phyloP scores from a whole-genome alignment of 2,113 vertebrate species.

The Archilochus colubris region DNA sequence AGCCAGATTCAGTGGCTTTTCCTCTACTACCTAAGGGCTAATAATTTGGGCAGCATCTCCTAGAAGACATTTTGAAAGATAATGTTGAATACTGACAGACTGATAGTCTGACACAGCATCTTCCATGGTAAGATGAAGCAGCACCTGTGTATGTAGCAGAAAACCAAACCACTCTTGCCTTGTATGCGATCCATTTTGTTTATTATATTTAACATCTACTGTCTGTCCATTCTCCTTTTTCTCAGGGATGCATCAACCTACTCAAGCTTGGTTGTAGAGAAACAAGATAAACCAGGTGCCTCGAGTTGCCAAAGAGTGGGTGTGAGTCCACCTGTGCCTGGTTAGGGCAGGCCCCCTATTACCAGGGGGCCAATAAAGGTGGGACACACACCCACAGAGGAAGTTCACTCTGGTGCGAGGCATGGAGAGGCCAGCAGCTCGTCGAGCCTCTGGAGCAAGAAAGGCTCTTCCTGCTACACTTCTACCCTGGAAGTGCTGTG shows the following conservation, averaged over 20 bases:
- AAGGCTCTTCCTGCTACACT: too few species aligned
- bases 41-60: not conserved
- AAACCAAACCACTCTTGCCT: not conserved
- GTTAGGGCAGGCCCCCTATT: too few species aligned
- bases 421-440: too few species aligned
- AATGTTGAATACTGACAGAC: not conserved
- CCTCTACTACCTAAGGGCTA: not conserved
- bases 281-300: too few species aligned
- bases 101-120: not conserved
- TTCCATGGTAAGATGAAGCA: not conserved
- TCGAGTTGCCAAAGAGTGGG: too few species aligned
- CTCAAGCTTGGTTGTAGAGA: not conserved
- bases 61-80: not conserved
- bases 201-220: not conserved
- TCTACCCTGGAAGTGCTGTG: too few species aligned
- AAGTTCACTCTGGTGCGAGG: too few species aligned
- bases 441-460: too few species aligned
- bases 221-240: not conserved
- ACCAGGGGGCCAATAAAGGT: too few species aligned
- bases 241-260: not conserved
- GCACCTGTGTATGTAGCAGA: not conserved
- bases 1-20: not conserved
- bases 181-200: rapidly evolving
- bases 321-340: too few species aligned
- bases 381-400: too few species aligned